Conservation (phyloP, 1,140 invertebrate genomes). For the Cataglyphis hispanica region DNA sequence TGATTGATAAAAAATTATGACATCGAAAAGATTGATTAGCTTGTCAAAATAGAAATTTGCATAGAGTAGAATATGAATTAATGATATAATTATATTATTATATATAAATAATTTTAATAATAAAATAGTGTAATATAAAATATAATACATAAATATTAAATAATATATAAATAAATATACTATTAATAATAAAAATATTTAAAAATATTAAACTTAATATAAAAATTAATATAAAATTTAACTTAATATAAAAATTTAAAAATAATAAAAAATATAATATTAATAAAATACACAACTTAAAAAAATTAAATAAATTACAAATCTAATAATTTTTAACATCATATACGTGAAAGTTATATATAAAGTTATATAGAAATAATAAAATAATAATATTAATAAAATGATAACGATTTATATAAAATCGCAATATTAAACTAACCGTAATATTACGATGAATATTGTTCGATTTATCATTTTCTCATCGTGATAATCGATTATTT, state of each 20-base stretch:
- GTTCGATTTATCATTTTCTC: neutral
- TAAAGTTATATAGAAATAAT: neutral
- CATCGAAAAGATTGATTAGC: constrained; percentile 5
- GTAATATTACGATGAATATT: neutral
- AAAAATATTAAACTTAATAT: no score
- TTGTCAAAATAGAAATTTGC: neutral
- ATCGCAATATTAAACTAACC: neutral
- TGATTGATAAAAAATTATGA: constrained; percentile 45
- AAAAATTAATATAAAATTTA: no score
- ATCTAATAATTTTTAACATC: neutral
- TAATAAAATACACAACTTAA: neutral
- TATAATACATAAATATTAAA: no score
- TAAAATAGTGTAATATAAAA: no score
- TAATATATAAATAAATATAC: no score
- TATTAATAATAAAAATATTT: no score
- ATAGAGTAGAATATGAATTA: neutral
- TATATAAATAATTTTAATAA: no score
- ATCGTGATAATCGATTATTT: neutral
- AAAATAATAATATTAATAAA: constrained; percentile 7
- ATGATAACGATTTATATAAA: neutral
- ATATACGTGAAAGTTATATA: no score
- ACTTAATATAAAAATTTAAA: no score
- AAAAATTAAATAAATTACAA: neutral
- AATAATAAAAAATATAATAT: no score
- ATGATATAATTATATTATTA: no score